Evolutionary conservation across 2,888 invertebrate genomes (phyloP).

Genomic region (Ochlodes sylvanus): DNA sequence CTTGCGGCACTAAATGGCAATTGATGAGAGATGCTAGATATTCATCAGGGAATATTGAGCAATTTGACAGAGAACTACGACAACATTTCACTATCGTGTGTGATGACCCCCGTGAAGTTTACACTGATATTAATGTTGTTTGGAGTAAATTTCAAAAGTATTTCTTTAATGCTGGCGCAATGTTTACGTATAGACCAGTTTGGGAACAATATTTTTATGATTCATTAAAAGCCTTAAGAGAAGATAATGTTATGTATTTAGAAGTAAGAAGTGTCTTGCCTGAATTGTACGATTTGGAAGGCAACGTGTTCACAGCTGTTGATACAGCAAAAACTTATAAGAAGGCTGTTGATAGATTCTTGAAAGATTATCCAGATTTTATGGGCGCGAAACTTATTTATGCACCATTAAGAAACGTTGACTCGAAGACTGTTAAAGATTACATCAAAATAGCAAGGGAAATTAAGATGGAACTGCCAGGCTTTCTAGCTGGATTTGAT

Average conservation of each 20-base stretch:
- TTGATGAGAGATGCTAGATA: conserved; percentile 77
- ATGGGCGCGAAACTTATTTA: conserved; percentile 89
- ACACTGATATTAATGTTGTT: conserved; percentile 83
- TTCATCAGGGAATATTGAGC: conserved; percentile 69
- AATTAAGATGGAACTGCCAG: conserved; percentile 83
- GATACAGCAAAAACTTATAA: conserved; percentile 85
- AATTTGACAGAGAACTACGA: conserved; percentile 82
- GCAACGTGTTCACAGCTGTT: conserved; percentile 78
- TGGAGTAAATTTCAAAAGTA: conserved; percentile 86
- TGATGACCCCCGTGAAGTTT: conserved; percentile 72
- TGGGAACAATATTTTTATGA: conserved; percentile 88
- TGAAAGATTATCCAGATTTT: conserved; percentile 86
- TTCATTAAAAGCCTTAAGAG: conserved; percentile 85
- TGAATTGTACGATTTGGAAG: conserved; percentile 87
- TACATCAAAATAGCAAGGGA: conserved; percentile 75
- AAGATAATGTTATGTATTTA: conserved; percentile 89
- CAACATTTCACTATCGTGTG: conserved; percentile 83
- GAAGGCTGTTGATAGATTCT: conserved; percentile 83
- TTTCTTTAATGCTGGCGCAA: conserved; percentile 78
- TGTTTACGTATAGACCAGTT: conserved; percentile 87
- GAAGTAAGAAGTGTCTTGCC: conserved; percentile 88
- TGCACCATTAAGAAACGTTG: conserved; percentile 84
- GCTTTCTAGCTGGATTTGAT: conserved; percentile 92
- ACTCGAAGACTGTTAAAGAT: conserved; percentile 63
- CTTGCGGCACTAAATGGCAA: conserved; percentile 74